A percentile compares a stretch with the other conserved stretches of the same genome.
Conservation (phyloP, 2,888 invertebrate genomes). For the Aporophyla nigra region DNA sequence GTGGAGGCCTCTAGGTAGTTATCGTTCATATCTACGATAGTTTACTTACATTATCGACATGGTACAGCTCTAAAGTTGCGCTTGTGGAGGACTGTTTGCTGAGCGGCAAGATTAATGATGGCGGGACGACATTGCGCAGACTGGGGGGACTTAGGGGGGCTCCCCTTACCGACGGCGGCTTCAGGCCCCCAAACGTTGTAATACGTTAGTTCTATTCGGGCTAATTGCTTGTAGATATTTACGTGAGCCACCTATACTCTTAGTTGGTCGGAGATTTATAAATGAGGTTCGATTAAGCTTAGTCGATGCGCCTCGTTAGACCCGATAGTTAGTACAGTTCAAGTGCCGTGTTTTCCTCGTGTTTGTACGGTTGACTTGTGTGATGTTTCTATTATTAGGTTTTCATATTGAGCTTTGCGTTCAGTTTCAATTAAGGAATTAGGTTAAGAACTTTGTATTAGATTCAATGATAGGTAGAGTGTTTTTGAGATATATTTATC, state of each 20-base stretch:
- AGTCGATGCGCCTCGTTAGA: conserved; percentile 59
- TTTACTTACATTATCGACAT: conserved; percentile 80
- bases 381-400: conserved; percentile 42
- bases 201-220: conserved; percentile 74
- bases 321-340: conserved; percentile 61
- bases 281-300: conserved; percentile 78
- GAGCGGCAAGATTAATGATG: conserved; percentile 88
- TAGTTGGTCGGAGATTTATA: conserved; percentile 74
- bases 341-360: conserved; percentile 46
- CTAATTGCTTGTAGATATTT: conserved; percentile 82
- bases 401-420: conserved; percentile 14
- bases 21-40: conserved; percentile 76
- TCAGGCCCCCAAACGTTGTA: conserved; percentile 71
- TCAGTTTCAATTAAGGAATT: neutral
- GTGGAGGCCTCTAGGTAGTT: conserved; percentile 62
- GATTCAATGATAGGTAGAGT: neutral
- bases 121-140: conserved; percentile 80
- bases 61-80: conserved; percentile 80
- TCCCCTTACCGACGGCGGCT: conserved; percentile 61
- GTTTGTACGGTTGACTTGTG: conserved; percentile 43
- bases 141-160: conserved; percentile 64
- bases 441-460: too few relatives aligned
- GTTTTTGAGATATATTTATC: neutral
- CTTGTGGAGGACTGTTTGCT: conserved; percentile 80
- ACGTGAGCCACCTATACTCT: conserved; percentile 71